Evolutionary conservation across 53 echinoderm and acorn worm genomes (phyloP).

Genomic region (Actinopyga echinites): DNA sequence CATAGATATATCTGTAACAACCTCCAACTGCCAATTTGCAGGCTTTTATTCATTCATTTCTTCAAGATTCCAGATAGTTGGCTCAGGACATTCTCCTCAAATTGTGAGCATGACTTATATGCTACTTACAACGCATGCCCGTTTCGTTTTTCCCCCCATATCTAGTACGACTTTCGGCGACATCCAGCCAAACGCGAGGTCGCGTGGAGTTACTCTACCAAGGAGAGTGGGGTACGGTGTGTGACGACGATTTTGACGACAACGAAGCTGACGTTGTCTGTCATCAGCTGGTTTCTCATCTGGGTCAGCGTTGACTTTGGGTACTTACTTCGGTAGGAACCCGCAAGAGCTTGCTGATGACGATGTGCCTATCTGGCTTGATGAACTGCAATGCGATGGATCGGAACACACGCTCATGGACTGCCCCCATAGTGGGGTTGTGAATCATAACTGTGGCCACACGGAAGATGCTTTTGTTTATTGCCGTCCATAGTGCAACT

Average conservation of each 20-base stretch:
- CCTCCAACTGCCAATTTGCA: too few relatives aligned
- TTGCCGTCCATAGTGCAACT: slow-evolving; percentile 1
- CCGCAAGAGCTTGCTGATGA: slow-evolving; percentile 59
- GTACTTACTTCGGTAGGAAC: slow-evolving; percentile 21
- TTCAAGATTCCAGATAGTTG: slow-evolving; percentile 21
- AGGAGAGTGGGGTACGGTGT: slow-evolving; percentile 60
- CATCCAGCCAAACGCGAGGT: slow-evolving; percentile 15
- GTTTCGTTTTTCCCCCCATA: not conserved
- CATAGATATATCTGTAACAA: too few relatives aligned
- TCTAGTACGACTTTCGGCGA: slow-evolving; percentile 37
- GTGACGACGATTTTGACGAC: slow-evolving; percentile 37
- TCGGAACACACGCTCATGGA: slow-evolving; percentile 4
- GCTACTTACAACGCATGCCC: too few relatives aligned
- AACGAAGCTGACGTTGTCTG: slow-evolving; percentile 44
- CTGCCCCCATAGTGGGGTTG: not conserved
- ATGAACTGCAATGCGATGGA: slow-evolving; percentile 1
- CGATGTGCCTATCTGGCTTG: slow-evolving; percentile 37
- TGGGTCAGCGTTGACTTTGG: slow-evolving; percentile 6
- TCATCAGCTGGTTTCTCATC: slow-evolving; percentile 43
- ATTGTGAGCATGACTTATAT: too few relatives aligned
- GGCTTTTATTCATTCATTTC: too few relatives aligned
- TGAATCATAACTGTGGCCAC: not conserved
- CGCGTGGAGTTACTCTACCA: slow-evolving; percentile 59
- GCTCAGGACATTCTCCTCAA: too few relatives aligned
- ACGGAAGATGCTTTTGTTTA: slow-evolving; percentile 11